phyloP scores from a whole-genome alignment of 1,140 invertebrate species.

The Ectropis grisescens region DNA sequence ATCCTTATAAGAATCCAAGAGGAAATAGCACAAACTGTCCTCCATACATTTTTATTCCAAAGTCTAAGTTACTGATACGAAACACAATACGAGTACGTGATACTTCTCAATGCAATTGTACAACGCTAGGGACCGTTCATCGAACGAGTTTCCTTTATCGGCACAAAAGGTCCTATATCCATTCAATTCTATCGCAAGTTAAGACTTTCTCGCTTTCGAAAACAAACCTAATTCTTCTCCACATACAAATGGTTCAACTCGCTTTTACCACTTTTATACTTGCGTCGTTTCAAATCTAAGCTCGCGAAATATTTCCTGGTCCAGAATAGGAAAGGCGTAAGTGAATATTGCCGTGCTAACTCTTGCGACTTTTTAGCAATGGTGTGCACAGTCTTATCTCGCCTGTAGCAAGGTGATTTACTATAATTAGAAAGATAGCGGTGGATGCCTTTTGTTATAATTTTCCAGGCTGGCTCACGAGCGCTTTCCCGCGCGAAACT shows the following conservation, averaged over 20 bases:
- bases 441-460: constrained; percentile 69
- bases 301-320: constrained; percentile 17
- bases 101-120: constrained; percentile 48
- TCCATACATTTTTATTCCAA: constrained; percentile 3
- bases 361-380: constrained; percentile 37
- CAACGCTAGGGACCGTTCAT: constrained; percentile 54
- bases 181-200: constrained; percentile 13
- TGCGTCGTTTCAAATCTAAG: constrained; percentile 21
- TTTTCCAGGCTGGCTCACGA: constrained; percentile 63
- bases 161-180: constrained; percentile 29
- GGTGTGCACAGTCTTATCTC: constrained; percentile 55
- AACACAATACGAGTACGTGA: constrained; percentile 16
- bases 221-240: constrained; percentile 13
- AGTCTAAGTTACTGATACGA: constrained; percentile 9
- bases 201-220: constrained; percentile 12
- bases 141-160: constrained; percentile 35
- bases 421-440: constrained; percentile 72
- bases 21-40: too few relatives aligned
- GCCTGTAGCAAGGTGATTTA: constrained; percentile 70
- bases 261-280: constrained; percentile 12
- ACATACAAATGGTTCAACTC: constrained; percentile 20
- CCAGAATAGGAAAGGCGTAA: constrained; percentile 38
- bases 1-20: too few relatives aligned
- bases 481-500: constrained; percentile 56
- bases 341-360: constrained; percentile 18